A percentile compares a stretch with the other conserved stretches of the same genome.
Conservation (phyloP, 1,140 invertebrate species). For the Aleiodes sp. region DNA sequence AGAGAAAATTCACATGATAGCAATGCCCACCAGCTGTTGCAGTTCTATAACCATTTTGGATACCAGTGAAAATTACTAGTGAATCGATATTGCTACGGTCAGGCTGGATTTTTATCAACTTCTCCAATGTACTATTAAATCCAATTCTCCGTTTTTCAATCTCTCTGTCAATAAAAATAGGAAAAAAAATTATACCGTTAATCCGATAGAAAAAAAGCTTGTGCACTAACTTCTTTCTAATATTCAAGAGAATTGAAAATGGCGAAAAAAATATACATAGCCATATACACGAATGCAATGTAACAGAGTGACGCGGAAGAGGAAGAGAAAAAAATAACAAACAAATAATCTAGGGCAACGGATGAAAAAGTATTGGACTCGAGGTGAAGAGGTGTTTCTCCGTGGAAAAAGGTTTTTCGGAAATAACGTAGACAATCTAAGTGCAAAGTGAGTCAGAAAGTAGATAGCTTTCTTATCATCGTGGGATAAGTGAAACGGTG, state of each 20-base stretch:
- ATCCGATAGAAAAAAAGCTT: background rate
- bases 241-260: background rate
- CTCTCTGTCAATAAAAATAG: too few relatives aligned
- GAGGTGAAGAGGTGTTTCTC: too few relatives aligned
- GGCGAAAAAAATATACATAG: too few relatives aligned
- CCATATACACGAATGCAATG: too few relatives aligned
- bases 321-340: background rate
- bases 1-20: background rate
- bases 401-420: background rate
- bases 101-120: background rate
- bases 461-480: slow-evolving; percentile 11
- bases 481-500: slow-evolving; percentile 18
- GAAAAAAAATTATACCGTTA: background rate
- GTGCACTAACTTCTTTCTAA: background rate
- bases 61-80: background rate
- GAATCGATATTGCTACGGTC: background rate
- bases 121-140: background rate
- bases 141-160: background rate
- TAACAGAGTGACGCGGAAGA: too few relatives aligned
- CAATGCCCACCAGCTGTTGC: background rate
- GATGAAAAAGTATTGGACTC: background rate
- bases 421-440: slow-evolving; percentile 6
- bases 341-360: background rate
- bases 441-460: slow-evolving; percentile 2
- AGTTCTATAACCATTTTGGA: background rate